Evolutionary conservation across 2,888 invertebrate genomes (phyloP).

Genomic region (Tipula vernalis): DNA sequence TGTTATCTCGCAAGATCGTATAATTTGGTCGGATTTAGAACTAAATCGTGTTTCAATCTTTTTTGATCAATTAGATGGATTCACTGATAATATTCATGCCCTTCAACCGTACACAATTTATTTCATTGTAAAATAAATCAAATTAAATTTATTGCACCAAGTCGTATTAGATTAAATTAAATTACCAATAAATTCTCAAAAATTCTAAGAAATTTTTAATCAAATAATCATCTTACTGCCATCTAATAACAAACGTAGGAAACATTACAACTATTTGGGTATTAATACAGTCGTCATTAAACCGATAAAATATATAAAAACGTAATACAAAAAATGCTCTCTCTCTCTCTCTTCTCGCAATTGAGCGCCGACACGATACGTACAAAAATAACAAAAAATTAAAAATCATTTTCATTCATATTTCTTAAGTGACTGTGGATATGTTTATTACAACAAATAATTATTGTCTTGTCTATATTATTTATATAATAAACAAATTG

Average conservation of each 20-base stretch:
- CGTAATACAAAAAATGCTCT: background rate
- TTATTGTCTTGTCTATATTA: background rate
- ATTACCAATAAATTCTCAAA: too few relatives aligned
- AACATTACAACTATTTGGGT: background rate
- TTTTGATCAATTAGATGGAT: too few relatives aligned
- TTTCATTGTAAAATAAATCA: too few relatives aligned
- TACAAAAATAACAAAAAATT: background rate
- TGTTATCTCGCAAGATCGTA: too few relatives aligned
- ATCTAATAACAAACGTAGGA: background rate
- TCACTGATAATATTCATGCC: too few relatives aligned
- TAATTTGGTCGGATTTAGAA: too few relatives aligned
- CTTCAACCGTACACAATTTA: too few relatives aligned
- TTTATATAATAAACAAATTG: background rate
- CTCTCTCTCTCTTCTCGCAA: background rate
- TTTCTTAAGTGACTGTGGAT: background rate
- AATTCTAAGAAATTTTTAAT: background rate
- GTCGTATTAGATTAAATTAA: too few relatives aligned
- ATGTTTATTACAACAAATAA: background rate
- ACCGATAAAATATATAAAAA: background rate
- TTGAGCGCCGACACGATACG: background rate
- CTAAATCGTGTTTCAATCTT: too few relatives aligned
- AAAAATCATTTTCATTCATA: background rate
- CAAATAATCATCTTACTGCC: background rate
- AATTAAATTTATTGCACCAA: too few relatives aligned
- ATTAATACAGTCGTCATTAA: background rate